These are phyloP conservation scores for Brachionus rotundiformis DNA, from an alignment of 1,140 invertebrate species.

Conservation along the genomic window DNA sequence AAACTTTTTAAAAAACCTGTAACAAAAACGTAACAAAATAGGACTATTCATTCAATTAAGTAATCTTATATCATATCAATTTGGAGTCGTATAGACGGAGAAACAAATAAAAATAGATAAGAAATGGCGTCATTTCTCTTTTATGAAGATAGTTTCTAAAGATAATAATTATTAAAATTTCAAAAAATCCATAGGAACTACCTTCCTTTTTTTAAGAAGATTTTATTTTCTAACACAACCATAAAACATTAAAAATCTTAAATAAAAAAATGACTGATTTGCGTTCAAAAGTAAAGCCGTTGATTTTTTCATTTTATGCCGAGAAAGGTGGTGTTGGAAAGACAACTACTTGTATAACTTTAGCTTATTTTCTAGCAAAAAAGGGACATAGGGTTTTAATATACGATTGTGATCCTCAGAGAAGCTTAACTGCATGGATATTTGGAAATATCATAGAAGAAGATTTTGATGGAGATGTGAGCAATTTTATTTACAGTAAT, in stretches of 20 bases:
- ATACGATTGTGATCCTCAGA: conserved; percentile 35
- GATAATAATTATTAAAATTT: too few relatives aligned
- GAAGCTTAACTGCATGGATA: background rate
- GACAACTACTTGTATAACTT: background rate
- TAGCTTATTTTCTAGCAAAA: conserved; percentile 3
- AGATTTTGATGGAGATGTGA: background rate
- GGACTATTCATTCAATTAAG: too few relatives aligned
- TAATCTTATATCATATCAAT: too few relatives aligned
- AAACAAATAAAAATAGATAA: too few relatives aligned
- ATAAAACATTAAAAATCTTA: background rate
- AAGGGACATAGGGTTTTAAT: background rate
- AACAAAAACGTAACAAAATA: too few relatives aligned
- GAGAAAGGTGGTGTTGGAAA: conserved; percentile 38
- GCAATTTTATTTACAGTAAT: background rate
- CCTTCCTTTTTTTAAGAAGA: too few relatives aligned
- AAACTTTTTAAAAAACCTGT: too few relatives aligned
- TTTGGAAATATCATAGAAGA: conserved; percentile 15
- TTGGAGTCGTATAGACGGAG: too few relatives aligned
- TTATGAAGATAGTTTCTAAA: too few relatives aligned
- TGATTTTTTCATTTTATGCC: conserved; percentile 44
- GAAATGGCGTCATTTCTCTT: too few relatives aligned
- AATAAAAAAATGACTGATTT: background rate
- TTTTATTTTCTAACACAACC: background rate
- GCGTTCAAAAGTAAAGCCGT: background rate
- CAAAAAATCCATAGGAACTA: too few relatives aligned